Evolutionary conservation across 2,888 invertebrate genomes (phyloP).

Genomic region (Ceriagrion tenellum): DNA sequence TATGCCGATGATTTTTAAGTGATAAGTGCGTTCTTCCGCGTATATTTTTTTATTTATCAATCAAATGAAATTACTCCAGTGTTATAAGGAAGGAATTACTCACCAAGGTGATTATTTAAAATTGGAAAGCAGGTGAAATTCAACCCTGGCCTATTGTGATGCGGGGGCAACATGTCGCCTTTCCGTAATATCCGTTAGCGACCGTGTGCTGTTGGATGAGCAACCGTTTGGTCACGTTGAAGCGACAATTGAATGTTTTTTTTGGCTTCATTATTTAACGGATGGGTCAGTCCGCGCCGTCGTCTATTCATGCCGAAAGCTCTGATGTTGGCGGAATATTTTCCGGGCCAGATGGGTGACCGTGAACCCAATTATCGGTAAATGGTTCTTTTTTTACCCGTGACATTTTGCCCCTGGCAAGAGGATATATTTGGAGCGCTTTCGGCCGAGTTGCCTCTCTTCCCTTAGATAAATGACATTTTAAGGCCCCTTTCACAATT

Average conservation of each 20-base stretch:
- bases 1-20: too few species aligned
- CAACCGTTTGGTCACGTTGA: not conserved
- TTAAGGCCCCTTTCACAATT: not conserved
- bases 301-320: not conserved
- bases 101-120: too few species aligned
- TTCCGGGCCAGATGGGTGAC: not conserved
- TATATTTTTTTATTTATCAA: too few species aligned
- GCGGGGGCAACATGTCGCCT: too few species aligned
- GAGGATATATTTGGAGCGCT: not conserved
- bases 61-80: too few species aligned
- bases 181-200: too few species aligned
- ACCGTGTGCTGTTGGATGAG: not conserved
- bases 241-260: not conserved
- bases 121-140: too few species aligned
- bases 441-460: not conserved
- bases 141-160: too few species aligned
- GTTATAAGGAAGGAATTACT: too few species aligned
- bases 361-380: constrained; percentile 7
- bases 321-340: not conserved
- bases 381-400: not conserved
- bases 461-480: not conserved
- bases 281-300: not conserved
- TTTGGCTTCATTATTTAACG: not conserved
- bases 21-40: too few species aligned
- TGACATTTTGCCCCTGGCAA: not conserved